phyloP scores from a whole-genome alignment of 2,113 vertebrate species.

The Egretta garzetta region DNA sequence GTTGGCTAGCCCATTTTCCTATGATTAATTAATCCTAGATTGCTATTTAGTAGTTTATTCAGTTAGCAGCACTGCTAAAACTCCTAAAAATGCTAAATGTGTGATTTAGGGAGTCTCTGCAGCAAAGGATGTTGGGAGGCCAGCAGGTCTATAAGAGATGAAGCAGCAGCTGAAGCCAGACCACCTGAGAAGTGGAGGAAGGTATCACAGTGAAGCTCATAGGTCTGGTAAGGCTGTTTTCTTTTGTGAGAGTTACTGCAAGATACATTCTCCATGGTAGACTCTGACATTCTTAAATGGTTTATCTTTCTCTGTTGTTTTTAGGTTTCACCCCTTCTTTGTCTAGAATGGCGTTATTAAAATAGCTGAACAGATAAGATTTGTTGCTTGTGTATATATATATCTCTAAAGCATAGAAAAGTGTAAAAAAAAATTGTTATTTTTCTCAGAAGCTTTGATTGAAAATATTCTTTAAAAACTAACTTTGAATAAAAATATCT shows the following conservation, averaged over 20 bases:
- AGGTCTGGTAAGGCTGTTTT: background rate
- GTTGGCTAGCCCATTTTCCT: background rate
- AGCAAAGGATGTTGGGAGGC: background rate
- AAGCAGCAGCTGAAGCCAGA: background rate
- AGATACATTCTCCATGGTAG: rapidly evolving
- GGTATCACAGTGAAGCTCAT: rapidly evolving
- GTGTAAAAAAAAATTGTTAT: background rate
- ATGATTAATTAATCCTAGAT: background rate
- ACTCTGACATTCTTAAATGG: background rate
- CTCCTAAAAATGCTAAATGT: no score
- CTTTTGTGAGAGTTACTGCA: background rate
- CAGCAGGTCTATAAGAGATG: background rate
- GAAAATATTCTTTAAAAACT: background rate
- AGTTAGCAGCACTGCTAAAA: background rate
- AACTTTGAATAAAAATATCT: background rate
- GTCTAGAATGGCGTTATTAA: background rate
- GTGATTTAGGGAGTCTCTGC: background rate
- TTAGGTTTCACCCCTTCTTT: background rate
- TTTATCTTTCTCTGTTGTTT: background rate
- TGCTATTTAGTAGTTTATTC: background rate
- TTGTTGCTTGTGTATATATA: background rate
- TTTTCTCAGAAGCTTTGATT: background rate
- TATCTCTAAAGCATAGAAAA: background rate
- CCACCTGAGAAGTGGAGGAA: background rate
- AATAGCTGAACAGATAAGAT: background rate